Conservation (phyloP, 2,888 invertebrate species). For the Rhodophaea formosa region DNA sequence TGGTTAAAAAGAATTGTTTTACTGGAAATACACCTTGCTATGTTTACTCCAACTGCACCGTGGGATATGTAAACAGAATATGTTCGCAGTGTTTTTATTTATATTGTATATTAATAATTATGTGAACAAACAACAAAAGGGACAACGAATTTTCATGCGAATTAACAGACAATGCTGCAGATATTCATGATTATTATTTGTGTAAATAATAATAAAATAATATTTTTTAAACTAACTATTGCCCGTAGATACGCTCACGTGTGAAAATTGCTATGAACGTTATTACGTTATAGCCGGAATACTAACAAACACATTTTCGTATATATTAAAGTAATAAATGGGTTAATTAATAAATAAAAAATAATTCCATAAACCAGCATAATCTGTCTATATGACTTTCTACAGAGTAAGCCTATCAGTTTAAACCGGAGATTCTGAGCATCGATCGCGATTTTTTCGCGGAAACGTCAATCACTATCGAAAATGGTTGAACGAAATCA, state of each 20-base stretch:
- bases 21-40: background rate
- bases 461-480: constrained; percentile 37
- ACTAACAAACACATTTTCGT: too few species aligned
- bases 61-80: constrained; percentile 3
- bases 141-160: background rate
- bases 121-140: background rate
- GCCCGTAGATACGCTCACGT: too few species aligned
- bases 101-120: background rate
- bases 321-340: too few species aligned
- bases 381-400: too few species aligned
- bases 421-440: background rate
- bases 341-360: too few species aligned
- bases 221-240: too few species aligned
- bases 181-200: background rate
- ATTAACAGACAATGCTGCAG: background rate
- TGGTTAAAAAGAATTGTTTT: background rate
- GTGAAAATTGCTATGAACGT: too few species aligned
- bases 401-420: too few species aligned
- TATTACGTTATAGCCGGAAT: too few species aligned
- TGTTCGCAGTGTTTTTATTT: constrained; percentile 1
- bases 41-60: background rate
- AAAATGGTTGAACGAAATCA: constrained; percentile 39
- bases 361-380: too few species aligned
- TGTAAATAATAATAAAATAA: too few species aligned
- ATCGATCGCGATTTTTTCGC: constrained; percentile 19